A percentile compares a stretch with the other conserved stretches of the same genome.
phyloP scores from a whole-genome alignment of 2,888 invertebrate genomes.

The Drosophila falleni region DNA sequence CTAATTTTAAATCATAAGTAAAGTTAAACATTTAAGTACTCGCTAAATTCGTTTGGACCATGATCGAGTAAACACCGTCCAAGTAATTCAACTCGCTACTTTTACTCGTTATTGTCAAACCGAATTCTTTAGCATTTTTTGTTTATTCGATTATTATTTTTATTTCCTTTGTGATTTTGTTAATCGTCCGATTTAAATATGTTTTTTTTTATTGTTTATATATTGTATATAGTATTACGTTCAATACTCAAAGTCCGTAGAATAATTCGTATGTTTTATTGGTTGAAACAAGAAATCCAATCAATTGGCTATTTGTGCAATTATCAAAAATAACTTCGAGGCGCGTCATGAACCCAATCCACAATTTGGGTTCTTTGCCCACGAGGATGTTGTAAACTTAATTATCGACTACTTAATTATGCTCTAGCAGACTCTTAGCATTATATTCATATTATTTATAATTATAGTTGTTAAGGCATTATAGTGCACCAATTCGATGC shows the following conservation, averaged over 20 bases:
- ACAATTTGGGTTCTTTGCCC: slow-evolving; percentile 15
- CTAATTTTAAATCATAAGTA: background rate
- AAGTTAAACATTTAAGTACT: slow-evolving; percentile 8
- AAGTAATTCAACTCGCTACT: slow-evolving; percentile 14
- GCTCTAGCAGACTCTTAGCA: slow-evolving; percentile 57
- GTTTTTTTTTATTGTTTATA: slow-evolving; percentile 35
- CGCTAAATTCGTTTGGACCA: background rate
- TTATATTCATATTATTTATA: slow-evolving; percentile 11
- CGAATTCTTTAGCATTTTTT: slow-evolving; percentile 17
- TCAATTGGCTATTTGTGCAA: slow-evolving; percentile 78
- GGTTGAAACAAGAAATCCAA: slow-evolving; percentile 59
- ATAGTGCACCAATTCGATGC: slow-evolving; percentile 31
- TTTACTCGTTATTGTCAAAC: slow-evolving; percentile 10
- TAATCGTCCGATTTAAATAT: slow-evolving; percentile 38
- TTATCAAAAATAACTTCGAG: slow-evolving; percentile 60
- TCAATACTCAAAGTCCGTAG: slow-evolving; percentile 74
- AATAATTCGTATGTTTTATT: slow-evolving; percentile 61
- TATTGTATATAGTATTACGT: slow-evolving; percentile 60
- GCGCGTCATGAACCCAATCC: slow-evolving; percentile 13
- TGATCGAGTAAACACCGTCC: slow-evolving; percentile 19
- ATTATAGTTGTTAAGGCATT: slow-evolving; percentile 38
- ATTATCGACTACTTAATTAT: slow-evolving; percentile 72
- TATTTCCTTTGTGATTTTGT: slow-evolving; percentile 74
- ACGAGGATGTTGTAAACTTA: slow-evolving; percentile 66
- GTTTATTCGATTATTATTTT: slow-evolving; percentile 8